Percentiles rank a stretch among this genome's conserved stretches.
These are phyloP conservation scores for Brenthis hecate DNA, from an alignment of 2,888 invertebrate genomes.

Conservation along the genomic window DNA sequence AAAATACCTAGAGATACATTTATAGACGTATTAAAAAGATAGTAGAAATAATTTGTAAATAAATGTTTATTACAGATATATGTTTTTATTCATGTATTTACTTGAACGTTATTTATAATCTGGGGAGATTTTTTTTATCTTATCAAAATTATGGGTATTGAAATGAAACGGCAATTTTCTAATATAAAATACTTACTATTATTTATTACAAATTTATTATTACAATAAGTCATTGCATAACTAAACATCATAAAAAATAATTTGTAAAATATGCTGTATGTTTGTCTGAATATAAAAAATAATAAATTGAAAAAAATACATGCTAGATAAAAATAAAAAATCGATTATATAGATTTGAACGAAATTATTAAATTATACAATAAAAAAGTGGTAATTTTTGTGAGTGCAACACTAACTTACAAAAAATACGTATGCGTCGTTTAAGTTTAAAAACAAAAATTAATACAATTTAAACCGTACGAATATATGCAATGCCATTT, in stretches of 20 bases:
- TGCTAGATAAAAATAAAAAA: constrained; percentile 12
- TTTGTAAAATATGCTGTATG: constrained; percentile 25
- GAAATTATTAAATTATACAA: constrained; percentile 6
- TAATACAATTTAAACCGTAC: constrained; percentile 2
- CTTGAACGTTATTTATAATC: too few species aligned
- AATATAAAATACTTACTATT: constrained; percentile 25
- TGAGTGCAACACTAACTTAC: constrained; percentile 18
- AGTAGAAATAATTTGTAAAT: background rate
- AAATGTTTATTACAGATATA: too few species aligned
- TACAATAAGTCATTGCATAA: constrained; percentile 59
- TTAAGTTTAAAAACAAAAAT: background rate
- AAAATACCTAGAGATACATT: constrained; percentile 96
- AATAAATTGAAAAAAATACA: constrained; percentile 17
- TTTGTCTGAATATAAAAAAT: constrained; percentile 19
- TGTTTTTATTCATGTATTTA: too few species aligned
- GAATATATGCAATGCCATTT: constrained; percentile 9
- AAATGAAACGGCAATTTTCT: constrained; percentile 15
- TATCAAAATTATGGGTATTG: background rate
- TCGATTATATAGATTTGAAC: constrained; percentile 10
- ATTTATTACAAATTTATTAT: constrained; percentile 38
- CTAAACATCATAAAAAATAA: constrained; percentile 47
- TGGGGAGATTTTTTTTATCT: too few species aligned
- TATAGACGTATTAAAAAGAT: constrained; percentile 93
- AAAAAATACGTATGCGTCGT: background rate
- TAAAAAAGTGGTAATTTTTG: constrained; percentile 15